Evolutionary conservation across 2,113 vertebrate species (phyloP), one percentile per base, ranked within the genome.

Genomic region (Phalacrocorax brasilianus): DNA sequence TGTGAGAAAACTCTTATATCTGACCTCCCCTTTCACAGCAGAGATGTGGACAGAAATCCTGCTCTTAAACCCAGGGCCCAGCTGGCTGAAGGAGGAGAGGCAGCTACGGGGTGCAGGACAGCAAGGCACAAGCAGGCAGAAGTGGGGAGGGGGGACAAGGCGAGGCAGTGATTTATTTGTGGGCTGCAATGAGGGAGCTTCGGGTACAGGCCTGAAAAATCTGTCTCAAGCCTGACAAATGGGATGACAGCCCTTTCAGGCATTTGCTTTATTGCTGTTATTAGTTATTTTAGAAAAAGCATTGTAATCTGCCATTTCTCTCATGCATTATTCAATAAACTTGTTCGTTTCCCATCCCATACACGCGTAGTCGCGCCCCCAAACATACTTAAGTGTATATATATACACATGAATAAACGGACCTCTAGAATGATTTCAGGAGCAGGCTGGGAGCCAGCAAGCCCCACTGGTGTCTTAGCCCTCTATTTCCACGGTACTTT

Each of bases 131-230:
- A 50, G n/a, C 13, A 11, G 33, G 47, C 38, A 65, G 14, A 35
- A 49, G 53, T 1, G 3, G 44, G 74, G 42, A 35, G 32, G 3
- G 12, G 28, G 50, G 12, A 24, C 0, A 0, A 59, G 67, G 65
- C 0, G 2, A 89, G 61, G 23, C 75, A 27, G 49, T 70, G 66
- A 38, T 95, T 75, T 65, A 49, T 92, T 66, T 76, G 30, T 55
- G 53, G 52, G 56, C 73, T 67, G 56, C 42, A 17, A 13, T 4
- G 18, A 85, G 38, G 58, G 75, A 90, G 38, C 23, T 78, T 40
- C 0, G 0, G 62, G 62, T 88, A n/a, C 38, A 33, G 59, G 40
- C 59, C 56, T 84, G 61, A 40, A 73, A 89, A 74, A 49, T 44
- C 59, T 38, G 3, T 80, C 73, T 86, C 35, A 27, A 35, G 52